These are phyloP conservation scores for Parasteatoda lunata DNA, from an alignment of 2,888 invertebrate genomes.

Conservation along the genomic window DNA sequence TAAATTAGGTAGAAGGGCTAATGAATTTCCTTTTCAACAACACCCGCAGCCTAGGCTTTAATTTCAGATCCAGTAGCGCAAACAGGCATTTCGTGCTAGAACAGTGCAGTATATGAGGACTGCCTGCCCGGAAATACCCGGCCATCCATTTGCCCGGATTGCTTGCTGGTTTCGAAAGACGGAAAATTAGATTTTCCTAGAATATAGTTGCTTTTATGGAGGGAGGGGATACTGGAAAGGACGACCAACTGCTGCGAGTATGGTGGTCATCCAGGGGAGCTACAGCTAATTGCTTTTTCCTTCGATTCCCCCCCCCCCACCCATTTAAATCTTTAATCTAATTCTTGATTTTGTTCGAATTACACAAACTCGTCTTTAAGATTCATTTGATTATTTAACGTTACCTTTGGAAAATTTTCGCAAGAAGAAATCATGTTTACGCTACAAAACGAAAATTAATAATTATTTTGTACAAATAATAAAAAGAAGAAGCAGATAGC, in stretches of 20 bases:
- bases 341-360: not conserved
- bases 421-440: no score
- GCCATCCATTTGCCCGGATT: slow-evolving; percentile 44
- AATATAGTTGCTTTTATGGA: slow-evolving; percentile 28
- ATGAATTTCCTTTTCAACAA: slow-evolving; percentile 51
- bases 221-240: not conserved
- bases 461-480: no score
- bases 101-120: slow-evolving; percentile 12
- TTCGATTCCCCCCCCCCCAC: not conserved
- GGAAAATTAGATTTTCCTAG: slow-evolving; percentile 40
- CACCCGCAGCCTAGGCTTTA: slow-evolving; percentile 18
- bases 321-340: not conserved
- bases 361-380: no score
- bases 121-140: slow-evolving; percentile 19
- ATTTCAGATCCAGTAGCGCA: slow-evolving; percentile 23
- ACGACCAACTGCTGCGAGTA: not conserved
- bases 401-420: no score
- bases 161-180: slow-evolving; percentile 15
- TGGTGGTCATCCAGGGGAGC: not conserved
- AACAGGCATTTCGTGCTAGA: not conserved
- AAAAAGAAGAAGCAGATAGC: no score
- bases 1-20: slow-evolving; percentile 29
- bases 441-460: no score
- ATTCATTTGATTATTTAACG: no score
- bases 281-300: not conserved